Evolutionary conservation across 2,797 vertebrate genomes (phyloP).

Genomic region (Rhadinocentrus ornatus): DNA sequence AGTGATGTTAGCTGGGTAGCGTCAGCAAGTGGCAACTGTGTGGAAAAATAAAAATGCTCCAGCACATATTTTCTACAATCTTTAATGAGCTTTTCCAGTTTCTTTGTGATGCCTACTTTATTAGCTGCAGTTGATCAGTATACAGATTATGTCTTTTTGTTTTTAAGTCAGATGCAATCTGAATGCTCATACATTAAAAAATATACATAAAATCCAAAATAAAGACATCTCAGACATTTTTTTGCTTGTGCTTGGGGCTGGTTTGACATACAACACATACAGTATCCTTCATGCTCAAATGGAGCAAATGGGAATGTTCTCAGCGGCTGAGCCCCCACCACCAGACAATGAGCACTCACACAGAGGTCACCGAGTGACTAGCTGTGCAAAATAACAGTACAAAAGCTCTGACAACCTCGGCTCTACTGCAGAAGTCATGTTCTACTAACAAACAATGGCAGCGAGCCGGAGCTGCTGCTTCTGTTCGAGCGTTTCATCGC

Average conservation of each 20-base stretch:
- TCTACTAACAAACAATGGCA: constrained; percentile 23
- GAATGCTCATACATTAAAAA: constrained; percentile 68
- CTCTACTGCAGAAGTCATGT: constrained; percentile 39
- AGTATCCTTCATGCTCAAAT: constrained; percentile 38
- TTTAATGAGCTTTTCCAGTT: constrained; percentile 78
- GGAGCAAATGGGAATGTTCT: constrained; percentile 44
- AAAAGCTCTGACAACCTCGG: constrained; percentile 39
- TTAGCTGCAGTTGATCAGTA: constrained; percentile 70
- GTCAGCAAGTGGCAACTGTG: constrained; percentile 50
- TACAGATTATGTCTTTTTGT: constrained; percentile 55
- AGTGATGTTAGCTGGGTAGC: neutral
- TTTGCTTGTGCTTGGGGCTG: constrained; percentile 64
- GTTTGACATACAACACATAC: constrained; percentile 32
- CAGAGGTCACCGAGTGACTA: constrained; percentile 24
- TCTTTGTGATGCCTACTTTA: constrained; percentile 59
- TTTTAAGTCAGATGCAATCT: constrained; percentile 64
- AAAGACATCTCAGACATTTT: constrained; percentile 62
- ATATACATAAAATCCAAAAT: constrained; percentile 72
- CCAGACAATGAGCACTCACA: constrained; percentile 34
- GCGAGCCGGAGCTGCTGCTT: constrained; percentile 17
- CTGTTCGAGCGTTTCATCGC: neutral
- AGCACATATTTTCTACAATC: constrained; percentile 64
- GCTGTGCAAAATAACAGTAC: constrained; percentile 52
- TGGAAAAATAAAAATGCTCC: neutral
- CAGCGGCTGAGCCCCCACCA: constrained; percentile 25